Percentiles rank a stretch among this genome's conserved stretches.
These are phyloP conservation scores for Elymnias hypermnestra DNA, from an alignment of 1,140 invertebrate genomes.

Conservation along the genomic window DNA sequence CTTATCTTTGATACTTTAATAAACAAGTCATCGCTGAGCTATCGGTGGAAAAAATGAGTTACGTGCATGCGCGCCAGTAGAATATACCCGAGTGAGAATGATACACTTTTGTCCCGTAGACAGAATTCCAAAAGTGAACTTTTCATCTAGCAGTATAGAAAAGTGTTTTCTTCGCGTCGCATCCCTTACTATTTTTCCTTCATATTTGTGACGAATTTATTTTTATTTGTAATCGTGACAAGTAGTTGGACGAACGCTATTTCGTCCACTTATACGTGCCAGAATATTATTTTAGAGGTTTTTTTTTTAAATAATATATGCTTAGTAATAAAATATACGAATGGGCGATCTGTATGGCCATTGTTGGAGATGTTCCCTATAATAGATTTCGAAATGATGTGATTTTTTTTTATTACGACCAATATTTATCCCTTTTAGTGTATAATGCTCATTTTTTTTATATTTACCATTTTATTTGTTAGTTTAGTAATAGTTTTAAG, in stretches of 20 bases:
- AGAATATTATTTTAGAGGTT: conserved; percentile 64
- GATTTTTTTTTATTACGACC: conserved; percentile 48
- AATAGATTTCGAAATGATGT: conserved; percentile 37
- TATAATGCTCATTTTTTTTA: conserved; percentile 71
- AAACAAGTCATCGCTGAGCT: too few relatives aligned
- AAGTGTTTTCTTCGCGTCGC: conserved; percentile 7
- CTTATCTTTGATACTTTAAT: too few relatives aligned
- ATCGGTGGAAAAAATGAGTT: too few relatives aligned
- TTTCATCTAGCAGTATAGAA: too few relatives aligned
- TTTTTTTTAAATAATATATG: conserved; percentile 52
- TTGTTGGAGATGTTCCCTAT: conserved; percentile 32
- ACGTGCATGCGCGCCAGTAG: too few relatives aligned
- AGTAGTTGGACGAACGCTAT: conserved; percentile 25
- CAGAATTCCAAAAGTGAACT: too few relatives aligned
- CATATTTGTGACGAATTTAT: conserved; percentile 42
- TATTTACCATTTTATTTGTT: conserved; percentile 67
- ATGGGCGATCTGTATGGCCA: conserved; percentile 41
- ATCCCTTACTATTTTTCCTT: conserved; percentile 5
- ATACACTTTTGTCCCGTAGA: too few relatives aligned
- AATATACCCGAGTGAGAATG: too few relatives aligned
- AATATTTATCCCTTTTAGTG: conserved; percentile 36
- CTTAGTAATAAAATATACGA: conserved; percentile 46
- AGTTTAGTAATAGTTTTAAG: conserved; percentile 63
- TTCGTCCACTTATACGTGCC: conserved; percentile 63
- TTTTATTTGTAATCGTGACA: conserved; percentile 22